phyloP scores from a whole-genome alignment of 2,113 vertebrate species.

The Nanorana parkeri region DNA sequence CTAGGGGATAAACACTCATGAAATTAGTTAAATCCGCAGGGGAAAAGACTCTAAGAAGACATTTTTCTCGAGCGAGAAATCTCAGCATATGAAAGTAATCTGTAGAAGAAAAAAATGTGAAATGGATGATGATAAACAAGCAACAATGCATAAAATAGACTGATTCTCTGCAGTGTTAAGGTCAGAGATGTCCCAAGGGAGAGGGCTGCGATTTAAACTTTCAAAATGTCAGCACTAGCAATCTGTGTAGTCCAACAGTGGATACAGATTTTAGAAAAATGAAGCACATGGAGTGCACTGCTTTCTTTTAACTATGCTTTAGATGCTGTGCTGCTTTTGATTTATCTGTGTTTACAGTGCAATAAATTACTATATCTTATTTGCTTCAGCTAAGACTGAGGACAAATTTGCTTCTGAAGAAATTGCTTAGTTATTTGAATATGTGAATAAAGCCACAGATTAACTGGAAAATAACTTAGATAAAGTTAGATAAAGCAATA shows the following conservation, averaged over 20 bases:
- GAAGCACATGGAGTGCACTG: conserved; percentile 3
- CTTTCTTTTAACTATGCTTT: conserved; percentile 5
- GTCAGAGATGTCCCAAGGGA: conserved; percentile 31
- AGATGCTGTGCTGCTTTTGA: neutral
- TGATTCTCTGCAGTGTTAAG: conserved; percentile 40
- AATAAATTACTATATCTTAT: neutral
- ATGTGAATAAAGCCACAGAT: no score
- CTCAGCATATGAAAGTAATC: conserved; percentile 26
- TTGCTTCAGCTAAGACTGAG: neutral
- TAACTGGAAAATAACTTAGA: no score
- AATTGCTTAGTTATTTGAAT: neutral
- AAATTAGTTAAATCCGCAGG: conserved; percentile 19
- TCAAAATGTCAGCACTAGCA: conserved; percentile 42
- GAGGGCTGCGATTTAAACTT: conserved; percentile 31
- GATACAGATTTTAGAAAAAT: conserved; percentile 27
- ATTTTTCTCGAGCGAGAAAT: conserved; percentile 10
- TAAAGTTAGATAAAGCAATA: no score
- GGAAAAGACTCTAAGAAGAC: conserved; percentile 2
- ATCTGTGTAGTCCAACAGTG: neutral
- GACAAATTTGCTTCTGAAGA: neutral
- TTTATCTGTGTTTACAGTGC: neutral
- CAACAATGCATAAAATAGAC: conserved; percentile 41
- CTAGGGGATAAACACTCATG: neutral
- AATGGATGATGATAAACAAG: conserved; percentile 23
- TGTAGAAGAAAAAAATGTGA: conserved; percentile 12